A percentile compares a stretch with the other conserved stretches of the same genome.
These are phyloP conservation scores for Pygathrix nemaeus DNA, from an alignment of 2,113 vertebrate species.

Conservation along the genomic window DNA sequence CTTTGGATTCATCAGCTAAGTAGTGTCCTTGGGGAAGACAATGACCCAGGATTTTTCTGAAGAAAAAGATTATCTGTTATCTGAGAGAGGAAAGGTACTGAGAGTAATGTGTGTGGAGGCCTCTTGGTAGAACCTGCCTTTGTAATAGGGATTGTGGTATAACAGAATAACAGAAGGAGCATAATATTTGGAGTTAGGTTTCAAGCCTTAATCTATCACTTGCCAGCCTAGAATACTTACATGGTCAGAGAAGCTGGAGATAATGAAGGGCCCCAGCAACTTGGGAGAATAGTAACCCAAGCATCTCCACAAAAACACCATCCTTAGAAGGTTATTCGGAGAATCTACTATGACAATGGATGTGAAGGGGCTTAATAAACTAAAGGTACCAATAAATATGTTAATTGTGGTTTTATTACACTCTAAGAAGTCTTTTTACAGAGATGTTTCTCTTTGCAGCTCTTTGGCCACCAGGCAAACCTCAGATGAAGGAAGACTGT, in stretches of 20 bases:
- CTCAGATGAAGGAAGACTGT: background rate
- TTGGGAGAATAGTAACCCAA: background rate
- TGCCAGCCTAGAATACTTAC: background rate
- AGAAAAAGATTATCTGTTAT: background rate
- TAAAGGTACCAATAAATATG: background rate
- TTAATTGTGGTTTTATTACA: conserved; percentile 18
- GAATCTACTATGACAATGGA: conserved; percentile 2
- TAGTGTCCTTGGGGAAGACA: background rate
- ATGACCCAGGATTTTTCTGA: conserved; percentile 25
- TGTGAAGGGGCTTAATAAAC: conserved; percentile 29
- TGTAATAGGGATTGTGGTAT: background rate
- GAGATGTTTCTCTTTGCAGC: background rate
- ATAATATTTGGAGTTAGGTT: background rate
- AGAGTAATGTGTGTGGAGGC: background rate
- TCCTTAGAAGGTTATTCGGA: conserved; percentile 31
- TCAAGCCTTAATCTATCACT: background rate
- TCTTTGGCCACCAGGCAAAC: background rate
- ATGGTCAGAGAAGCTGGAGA: background rate
- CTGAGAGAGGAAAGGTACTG: background rate
- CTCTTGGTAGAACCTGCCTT: background rate
- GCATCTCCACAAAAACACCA: background rate
- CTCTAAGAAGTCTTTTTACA: background rate
- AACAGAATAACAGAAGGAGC: background rate
- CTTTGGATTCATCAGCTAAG: conserved; percentile 6
- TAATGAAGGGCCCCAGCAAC: background rate